Percentiles rank a stretch among this genome's conserved stretches.
phyloP scores from a whole-genome alignment of 1,140 invertebrate species.

The Potamilus streckersoni region DNA sequence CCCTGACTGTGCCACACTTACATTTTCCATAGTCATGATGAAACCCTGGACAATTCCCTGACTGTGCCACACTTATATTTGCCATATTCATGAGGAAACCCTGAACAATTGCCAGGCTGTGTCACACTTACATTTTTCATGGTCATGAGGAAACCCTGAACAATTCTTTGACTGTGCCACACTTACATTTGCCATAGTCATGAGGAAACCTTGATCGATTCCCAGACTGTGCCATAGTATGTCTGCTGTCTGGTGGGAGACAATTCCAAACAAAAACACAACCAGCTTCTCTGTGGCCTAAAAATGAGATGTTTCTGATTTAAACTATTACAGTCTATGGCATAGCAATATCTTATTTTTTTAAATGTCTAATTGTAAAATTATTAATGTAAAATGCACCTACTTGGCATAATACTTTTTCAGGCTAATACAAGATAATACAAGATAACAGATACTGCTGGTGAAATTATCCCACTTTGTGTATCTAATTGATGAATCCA shows the following conservation, averaged over 20 bases:
- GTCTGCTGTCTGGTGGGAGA: slow-evolving; percentile 62
- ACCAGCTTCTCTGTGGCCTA: slow-evolving; percentile 60
- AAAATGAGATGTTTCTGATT: neutral
- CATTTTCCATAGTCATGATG: neutral
- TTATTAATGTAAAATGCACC: too few relatives aligned
- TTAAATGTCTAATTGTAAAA: too few relatives aligned
- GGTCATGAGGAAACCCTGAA: slow-evolving; percentile 56
- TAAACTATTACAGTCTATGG: too few relatives aligned
- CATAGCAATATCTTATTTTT: neutral
- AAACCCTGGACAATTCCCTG: too few relatives aligned
- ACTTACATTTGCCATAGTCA: slow-evolving; percentile 58
- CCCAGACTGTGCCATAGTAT: slow-evolving; percentile 61
- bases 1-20: slow-evolving; percentile 64
- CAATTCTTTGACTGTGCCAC: slow-evolving; percentile 46
- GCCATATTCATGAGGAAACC: too few relatives aligned
- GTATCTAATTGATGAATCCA: too few relatives aligned
- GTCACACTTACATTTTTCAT: slow-evolving; percentile 61
- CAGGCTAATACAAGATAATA: too few relatives aligned
- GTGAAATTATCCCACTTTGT: too few relatives aligned
- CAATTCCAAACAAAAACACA: slow-evolving; percentile 55
- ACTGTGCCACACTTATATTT: too few relatives aligned
- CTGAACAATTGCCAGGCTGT: too few relatives aligned
- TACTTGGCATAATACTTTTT: too few relatives aligned
- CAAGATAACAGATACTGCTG: too few relatives aligned
- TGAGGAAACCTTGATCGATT: slow-evolving; percentile 58